These are phyloP conservation scores for Deroptyus accipitrinus DNA, from an alignment of 2,113 vertebrate species.

Conservation along the genomic window DNA sequence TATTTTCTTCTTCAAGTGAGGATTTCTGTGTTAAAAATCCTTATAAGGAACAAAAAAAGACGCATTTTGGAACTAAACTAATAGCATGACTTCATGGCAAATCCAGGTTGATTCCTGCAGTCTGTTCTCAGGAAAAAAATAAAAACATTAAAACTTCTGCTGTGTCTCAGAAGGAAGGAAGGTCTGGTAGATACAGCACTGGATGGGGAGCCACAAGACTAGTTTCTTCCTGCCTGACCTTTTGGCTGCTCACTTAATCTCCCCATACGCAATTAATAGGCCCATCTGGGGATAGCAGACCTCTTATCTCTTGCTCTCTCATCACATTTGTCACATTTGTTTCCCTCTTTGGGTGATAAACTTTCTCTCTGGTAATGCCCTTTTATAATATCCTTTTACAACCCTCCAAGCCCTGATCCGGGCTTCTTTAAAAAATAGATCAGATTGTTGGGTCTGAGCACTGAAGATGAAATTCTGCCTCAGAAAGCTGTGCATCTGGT, in stretches of 20 bases:
- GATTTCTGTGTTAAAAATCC: neutral
- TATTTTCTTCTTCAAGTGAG: neutral
- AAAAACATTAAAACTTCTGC: neutral
- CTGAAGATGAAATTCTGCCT: neutral
- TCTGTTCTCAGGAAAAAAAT: neutral
- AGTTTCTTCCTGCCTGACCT: slow-evolving; percentile 7
- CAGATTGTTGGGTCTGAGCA: neutral
- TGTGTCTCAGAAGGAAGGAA: neutral
- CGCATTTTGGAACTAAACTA: neutral
- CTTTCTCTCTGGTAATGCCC: neutral
- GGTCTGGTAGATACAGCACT: neutral
- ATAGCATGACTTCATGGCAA: neutral
- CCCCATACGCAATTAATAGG: neutral
- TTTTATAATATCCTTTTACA: neutral
- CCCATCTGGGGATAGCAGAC: neutral
- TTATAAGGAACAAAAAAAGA: neutral
- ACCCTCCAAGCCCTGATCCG: neutral
- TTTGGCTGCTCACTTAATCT: slow-evolving; percentile 27
- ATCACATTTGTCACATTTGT: neutral
- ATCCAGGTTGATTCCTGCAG: neutral
- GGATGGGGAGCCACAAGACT: neutral
- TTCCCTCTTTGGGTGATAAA: neutral
- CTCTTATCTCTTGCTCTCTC: neutral
- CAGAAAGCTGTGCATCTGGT: neutral
- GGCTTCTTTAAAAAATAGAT: neutral